Percentiles rank a stretch among this genome's conserved stretches.
phyloP scores from a whole-genome alignment of 1,140 invertebrate species.

The Drosophila obscura region DNA sequence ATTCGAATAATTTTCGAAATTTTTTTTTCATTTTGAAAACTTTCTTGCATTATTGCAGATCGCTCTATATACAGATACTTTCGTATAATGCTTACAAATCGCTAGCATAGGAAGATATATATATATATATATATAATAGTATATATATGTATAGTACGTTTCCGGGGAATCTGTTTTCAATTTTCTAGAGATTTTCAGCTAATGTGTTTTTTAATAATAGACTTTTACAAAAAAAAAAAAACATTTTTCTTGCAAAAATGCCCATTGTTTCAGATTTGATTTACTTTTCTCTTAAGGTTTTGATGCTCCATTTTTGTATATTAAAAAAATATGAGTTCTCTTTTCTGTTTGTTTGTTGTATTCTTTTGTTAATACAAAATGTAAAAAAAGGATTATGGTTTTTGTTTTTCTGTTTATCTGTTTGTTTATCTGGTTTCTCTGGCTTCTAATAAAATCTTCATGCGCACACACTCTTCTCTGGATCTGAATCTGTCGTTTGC shows the following conservation, averaged over 20 bases:
- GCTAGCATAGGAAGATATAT: constrained; percentile 68
- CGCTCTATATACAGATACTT: constrained; percentile 42
- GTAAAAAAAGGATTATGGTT: constrained; percentile 78
- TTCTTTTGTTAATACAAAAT: constrained; percentile 68
- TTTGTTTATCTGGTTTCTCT: constrained; percentile 24
- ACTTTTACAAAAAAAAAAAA: constrained; percentile 66
- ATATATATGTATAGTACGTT: constrained; percentile 23
- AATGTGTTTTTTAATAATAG: constrained; percentile 44
- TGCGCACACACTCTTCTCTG: constrained; percentile 17
- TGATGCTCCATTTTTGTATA: constrained; percentile 65
- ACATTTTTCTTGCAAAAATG: constrained; percentile 66
- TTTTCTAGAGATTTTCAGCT: constrained; percentile 74
- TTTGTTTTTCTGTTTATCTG: constrained; percentile 47
- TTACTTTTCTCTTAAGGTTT: constrained; percentile 48
- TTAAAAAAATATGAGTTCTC: constrained; percentile 74
- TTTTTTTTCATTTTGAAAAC: too few relatives aligned
- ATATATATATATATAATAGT: constrained; percentile 2
- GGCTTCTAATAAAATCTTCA: constrained; percentile 58
- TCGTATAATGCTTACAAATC: constrained; percentile 58
- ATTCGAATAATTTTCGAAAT: too few relatives aligned
- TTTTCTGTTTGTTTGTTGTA: constrained; percentile 47
- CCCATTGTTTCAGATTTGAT: constrained; percentile 73
- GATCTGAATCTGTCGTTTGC: constrained; percentile 25
- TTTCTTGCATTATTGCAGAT: neutral
- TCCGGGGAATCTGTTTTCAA: constrained; percentile 45